Evolutionary conservation across 2,113 vertebrate species (phyloP).

Genomic region (Typhlomys cinereus): DNA sequence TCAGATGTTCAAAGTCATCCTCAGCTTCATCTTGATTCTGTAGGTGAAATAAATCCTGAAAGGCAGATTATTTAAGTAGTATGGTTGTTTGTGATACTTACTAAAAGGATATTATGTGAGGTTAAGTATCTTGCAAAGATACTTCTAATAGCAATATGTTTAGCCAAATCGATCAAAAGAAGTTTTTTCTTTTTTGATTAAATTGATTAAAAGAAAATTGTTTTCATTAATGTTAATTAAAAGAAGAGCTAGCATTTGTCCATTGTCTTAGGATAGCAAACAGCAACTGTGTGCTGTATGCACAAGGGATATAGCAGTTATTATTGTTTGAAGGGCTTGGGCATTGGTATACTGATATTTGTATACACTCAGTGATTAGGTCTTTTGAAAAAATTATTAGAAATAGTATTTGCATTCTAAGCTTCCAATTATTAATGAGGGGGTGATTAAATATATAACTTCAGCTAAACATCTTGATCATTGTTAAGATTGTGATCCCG

Average conservation of each 20-base stretch:
- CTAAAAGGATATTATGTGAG: not conserved
- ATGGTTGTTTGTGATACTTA: not conserved
- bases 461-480: not conserved
- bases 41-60: not conserved
- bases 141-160: not conserved
- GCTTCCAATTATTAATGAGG: not conserved
- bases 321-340: not conserved
- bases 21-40: not conserved
- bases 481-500: not conserved
- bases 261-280: not conserved
- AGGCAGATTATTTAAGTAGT: not conserved
- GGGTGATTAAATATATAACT: not conserved
- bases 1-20: not conserved
- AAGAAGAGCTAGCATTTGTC: not conserved
- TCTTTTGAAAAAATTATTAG: no score
- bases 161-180: not conserved
- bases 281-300: not conserved
- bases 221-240: not conserved
- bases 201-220: not conserved
- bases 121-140: not conserved
- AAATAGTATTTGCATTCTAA: no score
- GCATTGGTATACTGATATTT: no score
- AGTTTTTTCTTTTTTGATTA: no score
- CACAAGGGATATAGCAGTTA: not conserved
- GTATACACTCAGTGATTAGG: no score